A percentile compares a stretch with the other conserved stretches of the same genome.
Evolutionary conservation across 2,113 vertebrate species (phyloP).

Genomic region (Pogona vitticeps): DNA sequence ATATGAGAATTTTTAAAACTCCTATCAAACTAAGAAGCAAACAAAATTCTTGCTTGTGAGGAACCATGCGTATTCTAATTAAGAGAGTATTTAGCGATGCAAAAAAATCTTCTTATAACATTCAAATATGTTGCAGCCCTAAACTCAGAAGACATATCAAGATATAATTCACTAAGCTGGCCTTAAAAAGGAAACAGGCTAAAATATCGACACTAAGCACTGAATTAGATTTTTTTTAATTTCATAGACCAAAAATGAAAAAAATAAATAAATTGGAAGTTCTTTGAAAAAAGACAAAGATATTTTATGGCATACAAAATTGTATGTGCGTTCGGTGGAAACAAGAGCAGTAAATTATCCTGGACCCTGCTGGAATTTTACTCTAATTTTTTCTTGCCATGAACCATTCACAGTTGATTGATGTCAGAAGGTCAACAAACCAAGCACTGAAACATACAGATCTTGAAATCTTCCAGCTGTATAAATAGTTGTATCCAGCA

Average conservation of each 20-base stretch:
- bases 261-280: not conserved
- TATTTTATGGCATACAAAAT: not conserved
- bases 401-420: constrained; percentile 59
- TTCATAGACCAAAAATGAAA: no score
- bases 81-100: not conserved
- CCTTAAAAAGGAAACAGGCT: not conserved
- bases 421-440: constrained; percentile 51
- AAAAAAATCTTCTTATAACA: not conserved
- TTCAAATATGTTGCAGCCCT: not conserved
- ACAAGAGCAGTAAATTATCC: constrained; percentile 30
- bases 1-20: not conserved
- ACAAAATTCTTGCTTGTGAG: not conserved
- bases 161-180: not conserved
- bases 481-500: constrained; percentile 37
- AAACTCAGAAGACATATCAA: not conserved
- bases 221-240: not conserved
- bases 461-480: constrained; percentile 63
- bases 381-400: constrained; percentile 34
- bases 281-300: not conserved
- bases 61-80: not conserved
- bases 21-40: no score
- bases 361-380: constrained; percentile 21
- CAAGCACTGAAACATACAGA: constrained; percentile 39
- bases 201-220: not conserved
- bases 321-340: constrained; percentile 36